Conservation (phyloP, 2,113 vertebrate species). For the Poeciliopsis turrubarensis region DNA sequence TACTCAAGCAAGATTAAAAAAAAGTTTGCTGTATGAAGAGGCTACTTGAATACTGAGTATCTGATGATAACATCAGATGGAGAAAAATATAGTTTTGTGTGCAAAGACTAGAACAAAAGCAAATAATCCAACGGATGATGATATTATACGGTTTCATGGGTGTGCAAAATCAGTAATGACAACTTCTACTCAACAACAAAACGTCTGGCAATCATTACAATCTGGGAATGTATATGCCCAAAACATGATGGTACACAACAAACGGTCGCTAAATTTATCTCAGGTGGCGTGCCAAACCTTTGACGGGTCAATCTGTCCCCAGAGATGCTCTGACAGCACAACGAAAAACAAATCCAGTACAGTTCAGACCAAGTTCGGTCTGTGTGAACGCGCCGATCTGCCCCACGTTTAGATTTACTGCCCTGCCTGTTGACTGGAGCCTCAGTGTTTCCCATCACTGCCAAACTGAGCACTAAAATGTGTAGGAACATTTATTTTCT, state of each 20-base stretch:
- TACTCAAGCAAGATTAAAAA: no score
- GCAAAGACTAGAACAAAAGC: no score
- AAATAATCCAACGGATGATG: background rate
- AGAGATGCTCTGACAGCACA: background rate
- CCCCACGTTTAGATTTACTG: slow-evolving; percentile 17
- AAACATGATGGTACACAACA: background rate
- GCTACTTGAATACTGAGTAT: no score
- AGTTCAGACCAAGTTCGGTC: background rate
- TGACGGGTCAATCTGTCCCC: background rate
- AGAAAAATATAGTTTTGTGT: no score
- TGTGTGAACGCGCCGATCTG: background rate
- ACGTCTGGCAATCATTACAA: background rate
- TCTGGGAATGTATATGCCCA: background rate
- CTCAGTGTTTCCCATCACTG: background rate
- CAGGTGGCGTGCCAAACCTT: background rate
- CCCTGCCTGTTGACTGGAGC: background rate
- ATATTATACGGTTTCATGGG: background rate
- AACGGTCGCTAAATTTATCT: background rate
- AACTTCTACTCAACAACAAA: background rate
- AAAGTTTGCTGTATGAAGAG: no score
- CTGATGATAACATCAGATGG: no score
- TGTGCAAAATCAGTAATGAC: background rate
- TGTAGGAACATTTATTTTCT: slow-evolving; percentile 11
- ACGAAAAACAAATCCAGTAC: slow-evolving; percentile 7
- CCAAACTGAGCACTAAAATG: slow-evolving; percentile 4